These are phyloP conservation scores for Euphysa ruthae DNA, from an alignment of 30 jellyfish, hydroid and myxozoan genomes.

Conservation along the genomic window DNA sequence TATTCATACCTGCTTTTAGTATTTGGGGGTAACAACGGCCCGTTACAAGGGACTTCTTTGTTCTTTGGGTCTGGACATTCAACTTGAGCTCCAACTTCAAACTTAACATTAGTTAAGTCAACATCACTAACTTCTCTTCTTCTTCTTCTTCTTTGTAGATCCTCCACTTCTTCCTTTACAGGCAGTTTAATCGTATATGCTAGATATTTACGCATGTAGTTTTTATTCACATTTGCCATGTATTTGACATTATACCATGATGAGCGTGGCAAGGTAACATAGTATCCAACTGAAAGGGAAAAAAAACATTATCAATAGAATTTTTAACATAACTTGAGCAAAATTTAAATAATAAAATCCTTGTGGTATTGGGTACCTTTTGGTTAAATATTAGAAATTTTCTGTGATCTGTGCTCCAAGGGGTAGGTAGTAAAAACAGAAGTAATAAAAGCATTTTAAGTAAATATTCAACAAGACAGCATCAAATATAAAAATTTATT, in stretches of 20 bases:
- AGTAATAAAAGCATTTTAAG: too few species aligned
- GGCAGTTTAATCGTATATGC: slow-evolving; percentile 14
- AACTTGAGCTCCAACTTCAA: slow-evolving; percentile 17
- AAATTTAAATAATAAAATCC: too few species aligned
- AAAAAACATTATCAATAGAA: too few species aligned
- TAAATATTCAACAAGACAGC: too few species aligned
- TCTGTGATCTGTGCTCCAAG: too few species aligned
- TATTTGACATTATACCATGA: slow-evolving; percentile 34
- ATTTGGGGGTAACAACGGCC: too few species aligned
- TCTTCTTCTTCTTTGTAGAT: not conserved
- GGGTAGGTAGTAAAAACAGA: too few species aligned
- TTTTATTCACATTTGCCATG: slow-evolving; percentile 15
- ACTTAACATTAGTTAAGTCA: not conserved
- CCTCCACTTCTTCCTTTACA: not conserved
- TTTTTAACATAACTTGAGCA: too few species aligned
- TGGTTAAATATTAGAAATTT: too few species aligned
- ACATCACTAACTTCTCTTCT: slow-evolving; percentile 3
- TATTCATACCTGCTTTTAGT: too few species aligned
- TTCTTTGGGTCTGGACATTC: slow-evolving; percentile 31
- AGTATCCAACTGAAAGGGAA: slow-evolving; percentile 21
- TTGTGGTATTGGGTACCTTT: too few species aligned
- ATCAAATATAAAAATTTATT: too few species aligned
- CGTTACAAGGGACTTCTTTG: slow-evolving; percentile 26
- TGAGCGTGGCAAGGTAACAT: slow-evolving; percentile 22
- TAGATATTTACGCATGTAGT: slow-evolving; percentile 19